Conservation (phyloP, 1,140 invertebrate genomes). For the Cherax destructor region DNA sequence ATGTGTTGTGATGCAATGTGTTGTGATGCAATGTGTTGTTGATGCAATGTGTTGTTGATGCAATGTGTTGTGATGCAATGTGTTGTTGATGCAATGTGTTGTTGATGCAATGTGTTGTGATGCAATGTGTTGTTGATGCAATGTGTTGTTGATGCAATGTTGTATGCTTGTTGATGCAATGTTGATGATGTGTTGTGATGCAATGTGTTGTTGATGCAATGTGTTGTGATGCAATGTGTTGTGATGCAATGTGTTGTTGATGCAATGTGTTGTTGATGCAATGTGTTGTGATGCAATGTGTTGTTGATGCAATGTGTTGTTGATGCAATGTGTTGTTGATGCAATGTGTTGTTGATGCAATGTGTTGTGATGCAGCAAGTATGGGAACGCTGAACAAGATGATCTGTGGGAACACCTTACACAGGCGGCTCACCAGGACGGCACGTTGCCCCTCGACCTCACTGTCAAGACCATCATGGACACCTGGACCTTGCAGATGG, state of each 20-base stretch:
- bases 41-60: neutral
- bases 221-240: too few species aligned
- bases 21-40: neutral
- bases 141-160: neutral
- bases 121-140: neutral
- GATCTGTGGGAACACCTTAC: constrained; percentile 76
- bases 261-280: neutral
- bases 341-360: neutral
- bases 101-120: neutral
- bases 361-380: constrained; percentile 15
- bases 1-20: neutral
- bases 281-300: too few species aligned
- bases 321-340: neutral
- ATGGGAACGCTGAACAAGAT: constrained; percentile 85
- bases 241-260: neutral
- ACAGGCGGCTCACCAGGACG: constrained; percentile 40
- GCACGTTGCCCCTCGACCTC: constrained; percentile 79
- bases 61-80: neutral
- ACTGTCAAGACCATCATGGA: constrained; percentile 77
- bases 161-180: too few species aligned
- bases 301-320: neutral
- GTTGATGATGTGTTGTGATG: neutral
- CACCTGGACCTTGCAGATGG: constrained; percentile 61
- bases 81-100: neutral
- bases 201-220: neutral